Evolutionary conservation across 2,888 invertebrate species (phyloP).

Genomic region (Sinohyriopsis cumingii): DNA sequence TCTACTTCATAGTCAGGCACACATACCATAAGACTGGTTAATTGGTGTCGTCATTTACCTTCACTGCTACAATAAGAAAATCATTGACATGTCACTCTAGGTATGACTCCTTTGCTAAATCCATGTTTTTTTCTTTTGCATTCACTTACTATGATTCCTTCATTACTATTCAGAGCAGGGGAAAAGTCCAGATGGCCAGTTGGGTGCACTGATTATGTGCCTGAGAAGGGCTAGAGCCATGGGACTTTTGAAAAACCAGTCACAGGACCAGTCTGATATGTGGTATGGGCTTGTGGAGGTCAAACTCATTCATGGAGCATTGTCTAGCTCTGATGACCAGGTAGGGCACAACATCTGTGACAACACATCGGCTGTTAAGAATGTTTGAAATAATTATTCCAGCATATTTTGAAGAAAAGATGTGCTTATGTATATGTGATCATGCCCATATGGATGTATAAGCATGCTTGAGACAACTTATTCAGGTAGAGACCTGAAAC

Average conservation of each 20-base stretch:
- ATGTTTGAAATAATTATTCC: no score
- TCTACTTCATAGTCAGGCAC: no score
- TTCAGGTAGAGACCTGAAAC: no score
- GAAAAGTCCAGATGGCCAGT: constrained; percentile 12
- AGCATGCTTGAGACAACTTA: no score
- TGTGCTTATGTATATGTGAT: no score
- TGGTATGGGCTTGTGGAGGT: constrained; percentile 78
- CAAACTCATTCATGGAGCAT: constrained; percentile 75
- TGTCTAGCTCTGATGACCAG: constrained; percentile 78
- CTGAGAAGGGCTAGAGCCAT: constrained; percentile 58
- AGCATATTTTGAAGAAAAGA: no score
- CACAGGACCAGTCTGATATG: constrained; percentile 31
- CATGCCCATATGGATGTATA: no score
- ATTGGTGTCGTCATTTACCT: no score
- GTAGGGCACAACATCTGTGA: constrained; percentile 68
- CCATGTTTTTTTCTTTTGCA: no score
- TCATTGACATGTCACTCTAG: neutral
- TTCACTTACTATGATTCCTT: neutral
- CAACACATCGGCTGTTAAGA: neutral
- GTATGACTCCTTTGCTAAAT: no score
- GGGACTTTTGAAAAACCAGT: constrained; percentile 46
- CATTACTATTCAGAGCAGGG: no score
- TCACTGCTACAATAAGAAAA: neutral
- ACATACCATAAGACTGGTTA: no score
- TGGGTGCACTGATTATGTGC: constrained; percentile 65